Evolutionary conservation across 2,797 vertebrate species (phyloP).

Genomic region (Ctenosaura bakeri): DNA sequence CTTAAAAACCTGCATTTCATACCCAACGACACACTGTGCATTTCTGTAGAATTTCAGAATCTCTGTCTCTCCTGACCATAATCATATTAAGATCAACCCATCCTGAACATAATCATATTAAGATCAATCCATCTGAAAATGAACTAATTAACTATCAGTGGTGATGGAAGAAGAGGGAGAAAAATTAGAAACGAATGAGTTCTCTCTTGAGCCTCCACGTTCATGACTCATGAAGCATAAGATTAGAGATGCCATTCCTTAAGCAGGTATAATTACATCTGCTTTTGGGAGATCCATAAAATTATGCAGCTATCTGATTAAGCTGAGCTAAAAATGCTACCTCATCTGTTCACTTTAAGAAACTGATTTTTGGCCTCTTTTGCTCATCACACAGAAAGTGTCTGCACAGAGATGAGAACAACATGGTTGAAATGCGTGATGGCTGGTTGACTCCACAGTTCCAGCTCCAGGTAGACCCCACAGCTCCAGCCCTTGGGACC

Average conservation of each 20-base stretch:
- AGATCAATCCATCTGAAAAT: not conserved
- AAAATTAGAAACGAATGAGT: not conserved
- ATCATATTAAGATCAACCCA: not conserved
- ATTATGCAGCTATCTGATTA: constrained; percentile 41
- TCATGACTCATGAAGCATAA: not conserved
- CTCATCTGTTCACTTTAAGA: not conserved
- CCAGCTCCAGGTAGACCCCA: no score
- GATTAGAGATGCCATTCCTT: constrained; percentile 19
- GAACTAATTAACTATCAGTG: not conserved
- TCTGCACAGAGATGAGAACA: not conserved
- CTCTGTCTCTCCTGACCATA: not conserved
- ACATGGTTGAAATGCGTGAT: not conserved
- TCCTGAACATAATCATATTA: not conserved
- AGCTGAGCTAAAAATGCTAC: constrained; percentile 6
- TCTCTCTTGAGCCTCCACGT: not conserved
- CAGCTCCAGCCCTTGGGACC: no score
- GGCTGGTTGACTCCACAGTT: not conserved
- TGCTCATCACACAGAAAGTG: not conserved
- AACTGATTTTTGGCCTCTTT: constrained; percentile 22
- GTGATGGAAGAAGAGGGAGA: not conserved
- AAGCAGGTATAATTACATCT: constrained; percentile 18
- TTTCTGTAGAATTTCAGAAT: not conserved
- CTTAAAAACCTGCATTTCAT: not conserved
- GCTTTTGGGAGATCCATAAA: constrained; percentile 13
- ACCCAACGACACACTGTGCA: not conserved